A percentile compares a stretch with the other conserved stretches of the same genome.
These are phyloP conservation scores for Hylia prasina DNA, from an alignment of 2,113 vertebrate species.

Conservation along the genomic window DNA sequence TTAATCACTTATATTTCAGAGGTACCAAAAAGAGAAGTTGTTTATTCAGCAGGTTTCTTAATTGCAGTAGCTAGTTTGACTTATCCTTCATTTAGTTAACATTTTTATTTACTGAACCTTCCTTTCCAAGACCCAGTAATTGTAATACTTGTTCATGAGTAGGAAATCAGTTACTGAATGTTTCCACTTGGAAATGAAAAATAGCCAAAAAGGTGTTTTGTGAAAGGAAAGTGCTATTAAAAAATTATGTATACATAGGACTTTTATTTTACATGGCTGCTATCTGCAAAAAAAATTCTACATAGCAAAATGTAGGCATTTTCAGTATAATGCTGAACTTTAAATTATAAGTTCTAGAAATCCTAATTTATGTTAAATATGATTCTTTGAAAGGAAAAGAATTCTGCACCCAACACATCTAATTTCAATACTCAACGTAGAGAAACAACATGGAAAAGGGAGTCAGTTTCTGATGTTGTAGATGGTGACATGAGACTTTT, in stretches of 20 bases:
- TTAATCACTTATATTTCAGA: neutral
- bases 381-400: neutral
- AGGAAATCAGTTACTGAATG: neutral
- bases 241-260: neutral
- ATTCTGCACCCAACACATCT: neutral
- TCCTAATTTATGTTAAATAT: neutral
- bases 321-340: neutral
- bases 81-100: neutral
- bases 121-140: neutral
- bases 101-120: neutral
- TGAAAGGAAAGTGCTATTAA: neutral
- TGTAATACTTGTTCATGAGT: neutral
- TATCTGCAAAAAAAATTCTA: neutral
- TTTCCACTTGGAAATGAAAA: neutral
- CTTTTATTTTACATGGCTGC: neutral
- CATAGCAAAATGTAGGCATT: neutral
- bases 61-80: neutral
- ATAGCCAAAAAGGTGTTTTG: neutral
- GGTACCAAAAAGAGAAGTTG: neutral
- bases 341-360: neutral
- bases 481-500: neutral
- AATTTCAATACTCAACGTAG: neutral
- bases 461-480: neutral
- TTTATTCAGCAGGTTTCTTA: neutral
- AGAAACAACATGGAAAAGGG: neutral